These are phyloP conservation scores for Sesia apiformis DNA, from an alignment of 2,888 invertebrate species.

Conservation along the genomic window DNA sequence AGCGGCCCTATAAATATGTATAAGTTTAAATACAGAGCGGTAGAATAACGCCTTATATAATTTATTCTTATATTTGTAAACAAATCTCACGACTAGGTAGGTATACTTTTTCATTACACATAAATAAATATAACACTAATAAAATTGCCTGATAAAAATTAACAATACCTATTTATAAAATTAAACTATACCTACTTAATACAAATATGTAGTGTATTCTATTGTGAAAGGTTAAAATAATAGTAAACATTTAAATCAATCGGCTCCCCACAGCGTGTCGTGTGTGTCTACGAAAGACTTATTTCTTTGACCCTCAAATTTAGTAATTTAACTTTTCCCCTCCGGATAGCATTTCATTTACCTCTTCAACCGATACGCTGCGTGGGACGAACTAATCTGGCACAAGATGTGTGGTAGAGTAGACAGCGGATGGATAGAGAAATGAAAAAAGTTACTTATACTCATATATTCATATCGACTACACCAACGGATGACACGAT, in stretches of 20 bases:
- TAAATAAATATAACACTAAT: too few relatives aligned
- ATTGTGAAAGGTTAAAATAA: slow-evolving; percentile 4
- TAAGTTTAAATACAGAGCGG: too few relatives aligned
- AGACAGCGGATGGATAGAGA: not conserved
- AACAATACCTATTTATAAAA: not conserved
- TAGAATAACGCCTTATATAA: too few relatives aligned
- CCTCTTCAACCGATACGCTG: slow-evolving; percentile 75
- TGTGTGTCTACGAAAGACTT: slow-evolving; percentile 58
- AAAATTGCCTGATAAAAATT: not conserved
- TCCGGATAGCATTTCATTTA: slow-evolving; percentile 75
- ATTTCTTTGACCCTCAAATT: slow-evolving; percentile 74
- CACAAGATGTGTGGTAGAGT: slow-evolving; percentile 39
- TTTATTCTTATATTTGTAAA: not conserved
- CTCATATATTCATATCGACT: too few relatives aligned
- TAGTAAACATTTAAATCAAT: slow-evolving; percentile 48
- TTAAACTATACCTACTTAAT: not conserved
- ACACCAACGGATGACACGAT: too few relatives aligned
- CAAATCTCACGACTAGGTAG: not conserved
- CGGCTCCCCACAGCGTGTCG: slow-evolving; percentile 43
- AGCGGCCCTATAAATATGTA: not conserved
- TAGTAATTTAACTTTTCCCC: slow-evolving; percentile 75
- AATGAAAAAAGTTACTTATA: too few relatives aligned
- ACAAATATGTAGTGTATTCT: not conserved
- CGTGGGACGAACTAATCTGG: slow-evolving; percentile 73
- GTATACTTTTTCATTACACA: not conserved